Evolutionary conservation across 2,888 invertebrate genomes (phyloP), one percentile per base, ranked within the genome.

Genomic region (Nephrocerus scutellatus): DNA sequence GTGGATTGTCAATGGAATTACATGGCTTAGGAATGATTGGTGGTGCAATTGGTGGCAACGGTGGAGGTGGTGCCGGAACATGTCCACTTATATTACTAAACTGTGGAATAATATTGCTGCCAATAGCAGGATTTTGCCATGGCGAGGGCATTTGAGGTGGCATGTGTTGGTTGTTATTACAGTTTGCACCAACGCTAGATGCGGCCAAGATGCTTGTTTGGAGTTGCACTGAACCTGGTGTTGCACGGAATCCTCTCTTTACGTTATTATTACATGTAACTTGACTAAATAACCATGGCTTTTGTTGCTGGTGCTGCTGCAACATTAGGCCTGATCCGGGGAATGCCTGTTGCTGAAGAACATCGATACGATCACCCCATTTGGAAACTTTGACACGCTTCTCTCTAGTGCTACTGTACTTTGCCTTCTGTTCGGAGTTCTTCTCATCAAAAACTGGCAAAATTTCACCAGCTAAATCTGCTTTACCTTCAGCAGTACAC

Each of bases 1-100:
- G 71, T 10, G 77, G 76, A 48, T 74, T 73, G 32, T 76, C 74
- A 15, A 76, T 55, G 3, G 68, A 66, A 48, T 66, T 68, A n/a
- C 59, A 56, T 7, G 59, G 55, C 36, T 57, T 54, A 1, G 62
- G 56, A 47, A 64, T 57, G 13, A 55, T 47, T 28, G 52, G 44
- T 1, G 42, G 28, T 33, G 38, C 41, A 12, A 43, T 18, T 10
- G 34, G 37, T 10, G 44, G 48, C 31, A 45, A 38, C 8, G 50
- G 42, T n/a, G 44, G 40, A 7, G 41, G 43, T 9, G 48, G 46
- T 5, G 16, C 24, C 12, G 52, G 34, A 55, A 57, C 6, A 44
- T 48, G 1, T 18, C 42, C 37, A 9, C 30, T 30, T 15, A 44
- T 35, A 24, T 48, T 47, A 38, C 47, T 49, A 26, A 38, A 38